A percentile compares a stretch with the other conserved stretches of the same genome.
Evolutionary conservation across 2,797 vertebrate genomes (phyloP).

Genomic region (Euphonia xanthogaster): DNA sequence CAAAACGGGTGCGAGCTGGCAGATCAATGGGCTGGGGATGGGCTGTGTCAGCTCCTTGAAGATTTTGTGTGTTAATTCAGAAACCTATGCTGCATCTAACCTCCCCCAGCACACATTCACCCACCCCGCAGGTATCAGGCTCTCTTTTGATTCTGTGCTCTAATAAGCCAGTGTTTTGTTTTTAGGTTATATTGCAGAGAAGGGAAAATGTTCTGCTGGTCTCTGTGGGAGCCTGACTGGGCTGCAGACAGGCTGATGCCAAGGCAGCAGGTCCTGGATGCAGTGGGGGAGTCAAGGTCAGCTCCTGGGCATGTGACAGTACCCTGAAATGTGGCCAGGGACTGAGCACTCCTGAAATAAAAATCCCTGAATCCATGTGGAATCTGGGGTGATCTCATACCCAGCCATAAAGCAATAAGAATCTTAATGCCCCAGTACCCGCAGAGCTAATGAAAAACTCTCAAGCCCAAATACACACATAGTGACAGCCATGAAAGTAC

Average conservation of each 20-base stretch:
- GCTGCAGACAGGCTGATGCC: neutral
- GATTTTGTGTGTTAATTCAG: neutral
- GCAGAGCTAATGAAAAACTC: neutral
- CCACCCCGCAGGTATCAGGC: neutral
- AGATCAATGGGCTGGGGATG: neutral
- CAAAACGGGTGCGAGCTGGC: neutral
- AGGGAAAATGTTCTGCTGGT: neutral
- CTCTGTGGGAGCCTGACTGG: neutral
- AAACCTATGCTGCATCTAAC: neutral
- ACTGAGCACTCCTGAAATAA: neutral
- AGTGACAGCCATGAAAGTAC: neutral
- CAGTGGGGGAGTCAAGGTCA: neutral
- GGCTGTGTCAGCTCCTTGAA: neutral
- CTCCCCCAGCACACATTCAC: neutral
- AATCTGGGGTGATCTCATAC: neutral
- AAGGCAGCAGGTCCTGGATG: neutral
- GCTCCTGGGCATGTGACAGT: neutral
- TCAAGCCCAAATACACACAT: neutral
- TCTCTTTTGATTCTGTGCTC: neutral
- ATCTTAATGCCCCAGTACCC: neutral
- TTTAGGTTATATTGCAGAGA: neutral
- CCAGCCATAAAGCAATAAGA: neutral
- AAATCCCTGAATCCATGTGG: neutral
- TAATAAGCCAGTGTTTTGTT: neutral
- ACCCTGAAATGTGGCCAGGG: neutral